These are phyloP conservation scores for Drosophila aldrichi DNA, from an alignment of 2,888 invertebrate species.

Conservation along the genomic window DNA sequence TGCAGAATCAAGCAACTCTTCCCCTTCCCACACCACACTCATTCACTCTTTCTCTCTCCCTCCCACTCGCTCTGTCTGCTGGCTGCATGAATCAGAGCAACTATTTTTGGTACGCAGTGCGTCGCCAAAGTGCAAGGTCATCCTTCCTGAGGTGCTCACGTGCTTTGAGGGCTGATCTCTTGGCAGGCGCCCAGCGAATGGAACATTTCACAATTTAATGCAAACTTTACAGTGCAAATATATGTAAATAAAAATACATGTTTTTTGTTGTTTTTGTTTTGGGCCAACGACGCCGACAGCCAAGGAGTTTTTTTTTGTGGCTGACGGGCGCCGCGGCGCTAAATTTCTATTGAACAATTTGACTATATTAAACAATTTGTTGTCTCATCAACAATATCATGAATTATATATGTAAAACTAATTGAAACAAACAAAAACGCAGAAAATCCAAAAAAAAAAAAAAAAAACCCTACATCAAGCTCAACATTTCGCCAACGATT, in stretches of 20 bases:
- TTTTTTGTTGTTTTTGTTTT: constrained; percentile 35
- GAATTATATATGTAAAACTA: constrained; percentile 49
- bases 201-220: constrained; percentile 51
- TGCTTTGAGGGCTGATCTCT: constrained; percentile 14
- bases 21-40: not conserved
- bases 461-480: constrained; percentile 34
- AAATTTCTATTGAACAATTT: constrained; percentile 55
- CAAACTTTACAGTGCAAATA: constrained; percentile 14
- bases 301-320: constrained; percentile 4
- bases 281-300: constrained; percentile 30
- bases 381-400: constrained; percentile 51
- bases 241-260: constrained; percentile 8
- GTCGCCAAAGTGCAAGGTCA: constrained; percentile 54
- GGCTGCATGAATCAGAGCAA: constrained; percentile 35
- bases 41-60: not conserved
- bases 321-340: constrained; percentile 9
- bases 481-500: constrained; percentile 49
- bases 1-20: not conserved
- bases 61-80: not conserved
- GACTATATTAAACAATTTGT: constrained; percentile 64
- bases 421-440: constrained; percentile 24
- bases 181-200: constrained; percentile 17
- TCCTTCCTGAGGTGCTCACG: constrained; percentile 33
- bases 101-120: constrained; percentile 48
- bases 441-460: constrained; percentile 5